A percentile compares a stretch with the other conserved stretches of the same genome.
Evolutionary conservation across 1,140 invertebrate genomes (phyloP).

Genomic region (Drosophila miranda): DNA sequence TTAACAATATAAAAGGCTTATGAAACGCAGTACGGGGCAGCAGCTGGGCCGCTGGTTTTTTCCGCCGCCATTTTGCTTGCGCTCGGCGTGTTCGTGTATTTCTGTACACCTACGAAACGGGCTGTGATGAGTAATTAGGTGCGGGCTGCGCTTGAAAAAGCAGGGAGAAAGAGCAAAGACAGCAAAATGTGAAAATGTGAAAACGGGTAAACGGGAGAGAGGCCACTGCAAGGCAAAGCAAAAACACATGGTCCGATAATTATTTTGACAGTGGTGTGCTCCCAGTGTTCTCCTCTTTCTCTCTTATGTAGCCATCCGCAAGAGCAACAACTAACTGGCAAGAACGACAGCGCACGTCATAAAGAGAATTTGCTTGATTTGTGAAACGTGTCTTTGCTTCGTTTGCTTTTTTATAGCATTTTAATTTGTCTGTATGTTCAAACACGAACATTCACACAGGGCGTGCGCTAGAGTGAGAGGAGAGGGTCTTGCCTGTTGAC

Average conservation of each 20-base stretch:
- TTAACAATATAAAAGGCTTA: conserved; percentile 12
- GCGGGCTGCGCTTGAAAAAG: conserved; percentile 27
- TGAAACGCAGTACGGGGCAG: conserved; percentile 12
- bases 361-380: conserved; percentile 80
- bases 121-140: conserved; percentile 71
- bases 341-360: conserved; percentile 69
- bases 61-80: conserved; percentile 69
- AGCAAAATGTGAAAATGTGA: too few species aligned
- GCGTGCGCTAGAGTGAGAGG: conserved; percentile 9
- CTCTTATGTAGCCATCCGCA: conserved; percentile 27
- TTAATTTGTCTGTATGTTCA: conserved; percentile 77
- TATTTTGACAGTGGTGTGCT: conserved; percentile 28
- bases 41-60: conserved; percentile 42
- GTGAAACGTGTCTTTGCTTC: conserved; percentile 80
- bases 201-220: too few species aligned
- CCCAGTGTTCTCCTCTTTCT: not conserved
- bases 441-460: conserved; percentile 58
- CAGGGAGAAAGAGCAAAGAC: not conserved
- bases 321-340: conserved; percentile 44
- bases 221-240: conserved; percentile 8
- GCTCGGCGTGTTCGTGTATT: conserved; percentile 53
- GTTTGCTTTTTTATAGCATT: conserved; percentile 80
- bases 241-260: conserved; percentile 46
- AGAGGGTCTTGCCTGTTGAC: conserved; percentile 46
- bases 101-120: conserved; percentile 58